Conservation (phyloP, 2,113 vertebrate species). For the Mesitornis unicolor region DNA sequence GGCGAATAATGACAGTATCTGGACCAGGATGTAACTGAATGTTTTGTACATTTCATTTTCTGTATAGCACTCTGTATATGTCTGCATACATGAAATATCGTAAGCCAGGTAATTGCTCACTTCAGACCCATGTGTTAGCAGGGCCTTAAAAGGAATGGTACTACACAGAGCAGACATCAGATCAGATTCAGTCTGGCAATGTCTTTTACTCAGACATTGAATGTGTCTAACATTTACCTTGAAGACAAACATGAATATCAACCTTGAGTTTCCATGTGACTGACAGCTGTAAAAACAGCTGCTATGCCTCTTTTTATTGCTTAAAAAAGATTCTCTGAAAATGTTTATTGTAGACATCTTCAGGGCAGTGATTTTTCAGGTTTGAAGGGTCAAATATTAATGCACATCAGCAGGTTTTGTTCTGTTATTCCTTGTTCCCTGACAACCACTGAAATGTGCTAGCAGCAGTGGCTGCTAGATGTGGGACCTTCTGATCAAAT, state of each 20-base stretch:
- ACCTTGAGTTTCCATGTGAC: not conserved
- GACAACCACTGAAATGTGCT: not conserved
- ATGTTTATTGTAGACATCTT: not conserved
- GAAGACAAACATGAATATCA: not conserved
- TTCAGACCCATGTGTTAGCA: not conserved
- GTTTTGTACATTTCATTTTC: not conserved
- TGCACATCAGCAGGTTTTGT: not conserved
- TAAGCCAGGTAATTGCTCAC: not conserved
- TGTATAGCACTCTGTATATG: not conserved
- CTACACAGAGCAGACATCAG: not conserved
- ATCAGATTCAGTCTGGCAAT: too few species aligned
- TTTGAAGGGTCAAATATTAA: not conserved
- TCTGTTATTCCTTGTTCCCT: not conserved
- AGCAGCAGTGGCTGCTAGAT: not conserved
- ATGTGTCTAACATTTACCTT: not conserved
- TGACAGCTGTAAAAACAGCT: not conserved
- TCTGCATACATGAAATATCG: not conserved
- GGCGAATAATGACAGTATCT: rapidly evolving
- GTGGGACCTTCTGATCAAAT: not conserved
- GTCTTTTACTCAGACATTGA: not conserved
- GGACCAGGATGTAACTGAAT: not conserved
- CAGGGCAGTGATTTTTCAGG: not conserved
- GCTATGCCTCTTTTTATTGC: not conserved
- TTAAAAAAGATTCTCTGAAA: not conserved
- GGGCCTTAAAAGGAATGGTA: not conserved